Percentiles rank a stretch among this genome's conserved stretches.
These are phyloP conservation scores for human (Homo sapiens) DNA, from an alignment of 2,113 vertebrate species.

Conservation along the genomic window DNA sequence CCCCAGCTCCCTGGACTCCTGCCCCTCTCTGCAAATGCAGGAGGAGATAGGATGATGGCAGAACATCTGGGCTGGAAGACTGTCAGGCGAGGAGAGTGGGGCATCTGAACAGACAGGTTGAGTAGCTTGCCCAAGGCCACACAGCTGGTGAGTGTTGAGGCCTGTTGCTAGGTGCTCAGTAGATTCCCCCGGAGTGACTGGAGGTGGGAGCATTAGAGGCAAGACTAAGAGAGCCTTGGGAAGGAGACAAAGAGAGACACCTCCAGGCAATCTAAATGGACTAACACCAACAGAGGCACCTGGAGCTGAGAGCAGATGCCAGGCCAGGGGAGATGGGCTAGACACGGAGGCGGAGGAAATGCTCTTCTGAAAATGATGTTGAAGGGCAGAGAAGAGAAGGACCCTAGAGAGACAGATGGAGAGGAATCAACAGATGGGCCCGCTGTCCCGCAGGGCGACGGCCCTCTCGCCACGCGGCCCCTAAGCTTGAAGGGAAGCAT, in stretches of 20 bases:
- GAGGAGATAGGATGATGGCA: not conserved
- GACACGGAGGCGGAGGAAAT: not conserved
- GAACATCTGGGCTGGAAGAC: not conserved
- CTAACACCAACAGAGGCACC: not conserved
- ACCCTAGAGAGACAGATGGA: not conserved
- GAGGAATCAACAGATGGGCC: not conserved
- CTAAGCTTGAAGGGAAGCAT: not conserved
- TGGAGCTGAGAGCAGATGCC: not conserved
- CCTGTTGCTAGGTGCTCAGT: fast-evolving
- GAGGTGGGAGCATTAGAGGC: not conserved
- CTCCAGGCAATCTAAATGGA: not conserved
- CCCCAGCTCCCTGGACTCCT: not conserved
- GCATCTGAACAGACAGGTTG: not conserved
- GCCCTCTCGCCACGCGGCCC: not conserved
- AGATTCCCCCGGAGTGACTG: not conserved
- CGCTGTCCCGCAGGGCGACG: too few relatives aligned
- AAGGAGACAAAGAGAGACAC: not conserved
- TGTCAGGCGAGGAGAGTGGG: not conserved
- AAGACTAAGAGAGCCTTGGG: not conserved
- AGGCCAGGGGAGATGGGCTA: not conserved
- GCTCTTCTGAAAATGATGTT: not conserved
- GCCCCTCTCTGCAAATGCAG: not conserved
- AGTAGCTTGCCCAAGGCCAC: not conserved
- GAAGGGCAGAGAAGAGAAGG: not conserved
- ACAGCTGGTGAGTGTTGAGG: not conserved